Evolutionary conservation across 2,797 vertebrate species (phyloP).

Genomic region (Anas bahamensis): DNA sequence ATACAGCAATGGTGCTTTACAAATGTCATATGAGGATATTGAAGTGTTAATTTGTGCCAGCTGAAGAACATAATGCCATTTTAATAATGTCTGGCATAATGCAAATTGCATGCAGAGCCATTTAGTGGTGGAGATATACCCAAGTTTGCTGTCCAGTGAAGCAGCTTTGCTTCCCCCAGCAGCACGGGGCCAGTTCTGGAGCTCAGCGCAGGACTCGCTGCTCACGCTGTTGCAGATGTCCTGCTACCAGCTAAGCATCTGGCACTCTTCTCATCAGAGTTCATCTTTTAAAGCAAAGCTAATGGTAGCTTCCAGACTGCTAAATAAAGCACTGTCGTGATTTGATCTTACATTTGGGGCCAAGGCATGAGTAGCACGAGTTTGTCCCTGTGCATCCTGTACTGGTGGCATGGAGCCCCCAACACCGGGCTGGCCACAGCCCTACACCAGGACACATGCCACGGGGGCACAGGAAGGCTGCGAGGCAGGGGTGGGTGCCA

Average conservation of each 20-base stretch:
- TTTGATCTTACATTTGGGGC: background rate
- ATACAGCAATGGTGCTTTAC: background rate
- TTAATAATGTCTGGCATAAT: background rate
- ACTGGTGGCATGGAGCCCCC: too few relatives aligned
- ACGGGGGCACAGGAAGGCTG: background rate
- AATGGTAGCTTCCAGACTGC: background rate
- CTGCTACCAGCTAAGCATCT: background rate
- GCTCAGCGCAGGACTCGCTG: background rate
- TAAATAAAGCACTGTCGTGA: background rate
- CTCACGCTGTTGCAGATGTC: background rate
- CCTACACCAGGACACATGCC: background rate
- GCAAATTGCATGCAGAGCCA: background rate
- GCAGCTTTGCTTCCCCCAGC: background rate
- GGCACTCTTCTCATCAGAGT: background rate
- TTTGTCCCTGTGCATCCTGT: background rate
- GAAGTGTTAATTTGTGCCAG: background rate
- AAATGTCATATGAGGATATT: background rate
- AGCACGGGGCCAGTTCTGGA: background rate
- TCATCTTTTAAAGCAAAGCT: background rate
- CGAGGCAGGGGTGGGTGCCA: too few relatives aligned
- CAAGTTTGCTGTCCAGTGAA: background rate
- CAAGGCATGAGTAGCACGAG: background rate
- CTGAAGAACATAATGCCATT: background rate
- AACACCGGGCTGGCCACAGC: background rate
- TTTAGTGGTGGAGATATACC: background rate